Conservation (phyloP, 2,113 vertebrate genomes). For the Gasterosteus nipponicus region DNA sequence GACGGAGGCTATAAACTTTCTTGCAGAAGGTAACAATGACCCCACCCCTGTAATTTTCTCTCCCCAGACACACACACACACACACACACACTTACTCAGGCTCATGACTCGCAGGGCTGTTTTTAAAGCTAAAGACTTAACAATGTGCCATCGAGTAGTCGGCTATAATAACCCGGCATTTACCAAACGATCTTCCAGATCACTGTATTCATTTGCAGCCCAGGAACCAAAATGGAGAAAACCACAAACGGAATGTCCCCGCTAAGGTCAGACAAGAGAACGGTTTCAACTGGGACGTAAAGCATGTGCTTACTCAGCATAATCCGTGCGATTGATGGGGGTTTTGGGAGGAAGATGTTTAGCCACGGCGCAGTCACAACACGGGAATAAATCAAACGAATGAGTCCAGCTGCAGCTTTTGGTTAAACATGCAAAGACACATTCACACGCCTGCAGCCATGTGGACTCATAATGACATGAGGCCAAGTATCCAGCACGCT, state of each 20-base stretch:
- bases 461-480: neutral
- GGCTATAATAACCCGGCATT: slow-evolving; percentile 65
- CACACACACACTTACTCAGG: neutral
- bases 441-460: slow-evolving; percentile 20
- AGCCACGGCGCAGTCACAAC: slow-evolving; percentile 51
- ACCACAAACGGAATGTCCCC: neutral
- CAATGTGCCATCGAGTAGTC: slow-evolving; percentile 58
- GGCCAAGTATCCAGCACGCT: neutral
- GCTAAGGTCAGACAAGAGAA: neutral
- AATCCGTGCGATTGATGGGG: slow-evolving; percentile 40
- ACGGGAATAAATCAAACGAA: slow-evolving; percentile 30
- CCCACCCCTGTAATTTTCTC: slow-evolving; percentile 73
- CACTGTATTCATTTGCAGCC: slow-evolving; percentile 34
- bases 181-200: slow-evolving; percentile 58
- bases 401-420: slow-evolving; percentile 45
- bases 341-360: slow-evolving; percentile 32
- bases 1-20: slow-evolving; percentile 53
- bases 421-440: slow-evolving; percentile 31
- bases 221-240: neutral
- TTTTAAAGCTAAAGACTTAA: slow-evolving; percentile 67
- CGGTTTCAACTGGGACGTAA: slow-evolving; percentile 10
- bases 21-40: slow-evolving; percentile 62
- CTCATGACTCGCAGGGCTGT: slow-evolving; percentile 58
- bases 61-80: slow-evolving; percentile 47
- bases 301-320: slow-evolving; percentile 17